Evolutionary conservation across 2,888 invertebrate species (phyloP).

Genomic region (Notodonta ziczac): DNA sequence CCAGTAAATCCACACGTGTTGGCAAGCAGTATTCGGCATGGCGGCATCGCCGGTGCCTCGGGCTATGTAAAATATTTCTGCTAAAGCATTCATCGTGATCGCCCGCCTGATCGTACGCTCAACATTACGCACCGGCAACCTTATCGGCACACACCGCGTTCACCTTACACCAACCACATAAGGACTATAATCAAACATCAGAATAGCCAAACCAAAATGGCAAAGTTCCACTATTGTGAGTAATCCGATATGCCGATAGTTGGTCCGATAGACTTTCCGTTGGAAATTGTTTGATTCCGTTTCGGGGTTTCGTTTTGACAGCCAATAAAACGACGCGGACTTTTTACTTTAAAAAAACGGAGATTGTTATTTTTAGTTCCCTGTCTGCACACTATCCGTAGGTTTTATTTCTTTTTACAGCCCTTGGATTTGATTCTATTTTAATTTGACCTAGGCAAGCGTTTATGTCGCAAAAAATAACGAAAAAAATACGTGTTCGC

Average conservation of each 20-base stretch:
- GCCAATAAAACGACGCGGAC: conserved; percentile 45
- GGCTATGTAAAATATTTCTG: conserved; percentile 84
- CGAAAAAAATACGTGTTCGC: conserved; percentile 39
- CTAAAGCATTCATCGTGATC: conserved; percentile 84
- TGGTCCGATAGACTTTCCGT: conserved; percentile 67
- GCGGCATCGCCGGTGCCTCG: conserved; percentile 70
- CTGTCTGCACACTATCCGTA: conserved; percentile 34
- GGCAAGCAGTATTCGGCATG: conserved; percentile 78
- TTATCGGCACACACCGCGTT: conserved; percentile 39
- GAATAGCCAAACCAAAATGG: conserved; percentile 41
- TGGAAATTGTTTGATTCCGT: conserved; percentile 72
- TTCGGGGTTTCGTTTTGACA: conserved; percentile 59
- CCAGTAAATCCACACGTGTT: conserved; percentile 66
- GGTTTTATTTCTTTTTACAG: conserved; percentile 32
- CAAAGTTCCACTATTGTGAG: conserved; percentile 67
- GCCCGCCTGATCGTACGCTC: conserved; percentile 72
- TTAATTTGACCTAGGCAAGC: conserved; percentile 33
- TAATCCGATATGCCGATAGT: conserved; percentile 76
- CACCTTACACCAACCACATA: conserved; percentile 50
- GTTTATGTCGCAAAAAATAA: conserved; percentile 31
- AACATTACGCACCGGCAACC: conserved; percentile 64
- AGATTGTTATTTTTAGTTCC: conserved; percentile 29
- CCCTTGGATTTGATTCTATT: conserved; percentile 29
- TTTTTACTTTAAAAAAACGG: conserved; percentile 33
- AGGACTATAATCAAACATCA: conserved; percentile 43